phyloP scores from a whole-genome alignment of 2,797 vertebrate species.

The Kryptopterus vitreolus region DNA sequence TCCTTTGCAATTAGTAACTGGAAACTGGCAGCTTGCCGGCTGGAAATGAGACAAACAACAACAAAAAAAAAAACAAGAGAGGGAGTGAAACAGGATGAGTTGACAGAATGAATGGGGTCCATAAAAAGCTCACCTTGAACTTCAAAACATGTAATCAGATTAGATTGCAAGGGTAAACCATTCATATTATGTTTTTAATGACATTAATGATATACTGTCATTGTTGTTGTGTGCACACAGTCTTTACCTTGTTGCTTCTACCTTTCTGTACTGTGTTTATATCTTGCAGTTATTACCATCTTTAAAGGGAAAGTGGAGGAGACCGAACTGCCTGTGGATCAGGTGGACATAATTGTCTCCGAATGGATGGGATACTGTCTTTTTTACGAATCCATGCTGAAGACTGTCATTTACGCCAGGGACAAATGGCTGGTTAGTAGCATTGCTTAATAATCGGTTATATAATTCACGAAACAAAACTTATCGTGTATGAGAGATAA shows the following conservation, averaged over 20 bases:
- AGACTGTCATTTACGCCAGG: constrained; percentile 95
- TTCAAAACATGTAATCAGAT: constrained; percentile 43
- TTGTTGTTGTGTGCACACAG: too few relatives aligned
- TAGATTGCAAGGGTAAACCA: constrained; percentile 26
- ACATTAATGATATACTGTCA: too few relatives aligned
- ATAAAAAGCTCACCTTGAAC: constrained; percentile 49
- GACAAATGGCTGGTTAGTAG: constrained; percentile 94
- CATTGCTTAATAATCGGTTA: neutral
- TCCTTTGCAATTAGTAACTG: constrained; percentile 60
- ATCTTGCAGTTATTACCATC: constrained; percentile 90
- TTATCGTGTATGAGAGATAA: too few relatives aligned
- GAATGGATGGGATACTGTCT: constrained; percentile 99
- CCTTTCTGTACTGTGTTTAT: constrained; percentile 14
- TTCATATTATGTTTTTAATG: neutral
- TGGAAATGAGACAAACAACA: too few relatives aligned
- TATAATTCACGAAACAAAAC: too few relatives aligned
- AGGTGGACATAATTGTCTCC: constrained; percentile 96
- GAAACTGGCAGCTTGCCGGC: constrained; percentile 58
- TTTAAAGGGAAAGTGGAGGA: constrained; percentile 98
- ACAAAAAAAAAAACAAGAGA: neutral
- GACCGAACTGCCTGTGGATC: constrained; percentile 91
- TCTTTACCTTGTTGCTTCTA: neutral
- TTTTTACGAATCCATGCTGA: constrained; percentile 98
- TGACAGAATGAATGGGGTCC: constrained; percentile 16
- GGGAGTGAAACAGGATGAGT: neutral